phyloP scores from a whole-genome alignment of 2,113 vertebrate species.

The Mesitornis unicolor region DNA sequence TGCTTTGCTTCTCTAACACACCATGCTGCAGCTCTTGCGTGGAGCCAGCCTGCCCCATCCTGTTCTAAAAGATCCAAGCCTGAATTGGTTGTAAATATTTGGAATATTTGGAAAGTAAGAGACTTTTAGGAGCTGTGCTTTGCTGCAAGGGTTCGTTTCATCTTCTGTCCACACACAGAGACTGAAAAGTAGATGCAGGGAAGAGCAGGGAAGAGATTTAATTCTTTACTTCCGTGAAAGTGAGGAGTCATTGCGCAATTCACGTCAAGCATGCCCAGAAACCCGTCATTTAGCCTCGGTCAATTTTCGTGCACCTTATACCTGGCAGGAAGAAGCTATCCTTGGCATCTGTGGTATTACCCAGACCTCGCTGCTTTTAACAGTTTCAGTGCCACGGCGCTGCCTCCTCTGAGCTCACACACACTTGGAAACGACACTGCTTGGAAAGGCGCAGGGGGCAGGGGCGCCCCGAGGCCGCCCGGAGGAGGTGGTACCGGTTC shows the following conservation, averaged over 20 bases:
- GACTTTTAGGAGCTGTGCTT: not conserved
- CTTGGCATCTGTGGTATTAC: not conserved
- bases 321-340: not conserved
- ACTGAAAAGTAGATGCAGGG: not conserved
- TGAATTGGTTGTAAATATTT: not conserved
- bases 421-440: not conserved
- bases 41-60: not conserved
- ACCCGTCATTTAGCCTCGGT: not conserved
- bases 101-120: not conserved
- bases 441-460: not conserved
- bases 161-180: not conserved
- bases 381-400: not conserved
- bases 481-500: not conserved
- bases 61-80: not conserved
- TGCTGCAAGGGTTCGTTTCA: not conserved
- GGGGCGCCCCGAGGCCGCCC: accelerated
- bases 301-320: not conserved
- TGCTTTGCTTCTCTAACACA: not conserved
- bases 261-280: not conserved
- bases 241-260: not conserved
- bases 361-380: not conserved
- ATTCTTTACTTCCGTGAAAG: not conserved
- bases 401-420: not conserved
- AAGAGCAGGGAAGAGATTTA: not conserved
- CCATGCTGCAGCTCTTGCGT: not conserved